A percentile compares a stretch with the other conserved stretches of the same genome.
Conservation (phyloP, 2,797 vertebrate species). For the Manis crassicaudata region DNA sequence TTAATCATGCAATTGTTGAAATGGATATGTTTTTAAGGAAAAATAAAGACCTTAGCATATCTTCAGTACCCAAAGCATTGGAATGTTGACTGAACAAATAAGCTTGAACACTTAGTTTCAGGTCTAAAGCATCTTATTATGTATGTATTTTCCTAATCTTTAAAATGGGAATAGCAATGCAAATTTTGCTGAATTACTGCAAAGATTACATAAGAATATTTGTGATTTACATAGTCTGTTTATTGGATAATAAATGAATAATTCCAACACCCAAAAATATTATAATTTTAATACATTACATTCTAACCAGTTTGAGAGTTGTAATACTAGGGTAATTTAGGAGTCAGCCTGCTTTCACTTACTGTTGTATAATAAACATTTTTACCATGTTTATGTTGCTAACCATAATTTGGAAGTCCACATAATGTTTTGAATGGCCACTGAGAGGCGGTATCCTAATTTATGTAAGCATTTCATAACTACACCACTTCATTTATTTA, state of each 20-base stretch:
- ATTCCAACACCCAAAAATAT: not conserved
- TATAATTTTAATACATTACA: not conserved
- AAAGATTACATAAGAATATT: conserved; percentile 30
- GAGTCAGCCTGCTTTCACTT: not conserved
- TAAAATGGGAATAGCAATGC: not conserved
- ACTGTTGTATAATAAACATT: not conserved
- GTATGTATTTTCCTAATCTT: not conserved
- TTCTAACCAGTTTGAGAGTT: not conserved
- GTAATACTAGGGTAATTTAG: not conserved
- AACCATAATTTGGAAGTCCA: conserved; percentile 3
- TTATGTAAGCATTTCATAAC: not conserved
- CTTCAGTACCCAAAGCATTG: not conserved
- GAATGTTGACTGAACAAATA: not conserved
- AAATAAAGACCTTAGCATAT: not conserved
- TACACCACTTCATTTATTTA: not conserved
- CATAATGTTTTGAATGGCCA: not conserved
- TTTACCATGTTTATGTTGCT: not conserved
- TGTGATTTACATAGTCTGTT: not conserved
- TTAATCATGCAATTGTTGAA: not conserved
- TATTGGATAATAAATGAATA: conserved; percentile 26
- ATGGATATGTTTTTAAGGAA: not conserved
- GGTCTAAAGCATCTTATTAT: not conserved
- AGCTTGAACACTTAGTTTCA: not conserved
- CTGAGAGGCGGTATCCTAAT: not conserved
- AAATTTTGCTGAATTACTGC: not conserved